phyloP scores from a whole-genome alignment of 2,113 vertebrate genomes.

The Misgurnus mizolepis region DNA sequence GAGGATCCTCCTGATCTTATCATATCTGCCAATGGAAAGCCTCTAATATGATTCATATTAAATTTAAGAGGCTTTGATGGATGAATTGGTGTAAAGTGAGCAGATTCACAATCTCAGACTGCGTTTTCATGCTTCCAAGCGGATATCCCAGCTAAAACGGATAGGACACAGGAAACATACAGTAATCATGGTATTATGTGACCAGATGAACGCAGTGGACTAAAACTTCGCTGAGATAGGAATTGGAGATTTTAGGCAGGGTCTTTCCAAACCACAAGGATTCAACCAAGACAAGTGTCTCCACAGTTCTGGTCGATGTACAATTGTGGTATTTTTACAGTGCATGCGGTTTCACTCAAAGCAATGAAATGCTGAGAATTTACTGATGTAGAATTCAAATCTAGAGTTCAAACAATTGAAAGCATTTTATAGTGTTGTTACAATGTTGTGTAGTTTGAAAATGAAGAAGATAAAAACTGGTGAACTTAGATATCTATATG shows the following conservation, averaged over 20 bases:
- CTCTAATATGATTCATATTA: not conserved
- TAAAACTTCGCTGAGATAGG: slow-evolving; percentile 45
- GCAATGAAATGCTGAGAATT: slow-evolving; percentile 62
- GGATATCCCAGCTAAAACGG: not conserved
- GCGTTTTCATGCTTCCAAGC: slow-evolving; percentile 7
- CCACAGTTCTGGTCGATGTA: slow-evolving; percentile 52
- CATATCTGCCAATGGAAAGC: not conserved
- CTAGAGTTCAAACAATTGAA: slow-evolving; percentile 3
- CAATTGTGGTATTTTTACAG: slow-evolving; percentile 53
- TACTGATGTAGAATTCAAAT: slow-evolving; percentile 33
- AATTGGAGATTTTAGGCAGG: slow-evolving; percentile 52
- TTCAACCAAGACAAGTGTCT: slow-evolving; percentile 58
- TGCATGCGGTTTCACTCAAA: slow-evolving; percentile 59
- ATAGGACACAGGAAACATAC: slow-evolving; percentile 11
- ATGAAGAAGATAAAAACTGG: not conserved
- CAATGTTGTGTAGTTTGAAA: not conserved
- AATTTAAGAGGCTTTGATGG: not conserved
- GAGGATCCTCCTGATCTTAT: not conserved
- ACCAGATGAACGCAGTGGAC: slow-evolving; percentile 20
- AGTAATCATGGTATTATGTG: slow-evolving; percentile 11
- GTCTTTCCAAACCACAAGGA: slow-evolving; percentile 50
- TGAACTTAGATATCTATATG: not conserved
- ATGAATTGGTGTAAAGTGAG: not conserved
- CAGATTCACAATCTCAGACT: slow-evolving; percentile 1
- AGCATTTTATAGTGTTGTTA: not conserved